Evolutionary conservation across 1,140 invertebrate genomes (phyloP), one percentile per base, ranked within the genome.

Genomic region (Vanessa atalanta): DNA sequence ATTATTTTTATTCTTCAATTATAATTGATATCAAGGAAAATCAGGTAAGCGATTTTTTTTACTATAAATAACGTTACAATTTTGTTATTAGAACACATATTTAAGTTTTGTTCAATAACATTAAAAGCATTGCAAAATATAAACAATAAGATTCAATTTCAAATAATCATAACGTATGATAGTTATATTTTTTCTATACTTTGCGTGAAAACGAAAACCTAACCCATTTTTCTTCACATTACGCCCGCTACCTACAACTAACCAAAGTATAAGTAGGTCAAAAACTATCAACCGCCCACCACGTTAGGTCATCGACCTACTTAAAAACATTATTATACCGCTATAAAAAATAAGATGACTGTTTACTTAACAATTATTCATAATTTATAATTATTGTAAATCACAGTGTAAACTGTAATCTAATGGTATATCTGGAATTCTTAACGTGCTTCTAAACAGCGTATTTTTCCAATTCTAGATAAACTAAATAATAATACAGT

Each of bases 181-280:
- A 55, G n/a, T n/a, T n/a, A 20, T 7, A 20, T 20, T 11, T 9
- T 43, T 9, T 43, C 37, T 43, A 51, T 14, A n/a, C 5, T 14
- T 2, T 1, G 48, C 13, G 13, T 51, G 48, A 51, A 51, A 51
- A 31, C 31, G 51, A 51, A 51, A 51, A 31, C 31, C 31, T 16
- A 23, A 57, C 48, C 15, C 31, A 16, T 67, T 68, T 67, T 50
- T 55, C 65, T 14, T 60, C 51, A 37, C 31, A 53, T 67, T n/a
- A 53, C 57, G 48, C 23, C 14, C 15, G 47, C 20, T 51, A 51
- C 47, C 15, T 61, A 50, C 12, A 23, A 9, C 15, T 48, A 55
- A 60, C 65, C 70, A 67, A 79, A 77, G 50, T 50, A 55, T 75
- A 83, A 83, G 77, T 87, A 75, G 85, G 87, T 84, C 87, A 83